Conservation (phyloP, 2,888 invertebrate genomes). For the Brachylomia viminalis region DNA sequence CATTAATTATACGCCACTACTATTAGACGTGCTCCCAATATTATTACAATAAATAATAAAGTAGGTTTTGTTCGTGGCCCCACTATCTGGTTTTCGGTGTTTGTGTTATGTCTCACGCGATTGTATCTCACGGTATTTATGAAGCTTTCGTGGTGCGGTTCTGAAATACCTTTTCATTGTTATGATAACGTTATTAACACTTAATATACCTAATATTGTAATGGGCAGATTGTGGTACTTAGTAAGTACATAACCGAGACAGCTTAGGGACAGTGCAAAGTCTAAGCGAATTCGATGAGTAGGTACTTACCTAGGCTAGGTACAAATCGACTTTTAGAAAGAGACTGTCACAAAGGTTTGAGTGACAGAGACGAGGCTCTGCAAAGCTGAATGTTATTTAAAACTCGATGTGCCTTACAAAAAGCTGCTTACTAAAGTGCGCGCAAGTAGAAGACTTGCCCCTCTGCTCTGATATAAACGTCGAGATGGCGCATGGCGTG, state of each 20-base stretch:
- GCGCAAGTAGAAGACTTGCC: no score
- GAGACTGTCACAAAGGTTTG: no score
- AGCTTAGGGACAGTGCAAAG: no score
- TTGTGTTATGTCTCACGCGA: constrained; percentile 43
- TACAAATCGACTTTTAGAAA: no score
- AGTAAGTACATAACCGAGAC: not conserved
- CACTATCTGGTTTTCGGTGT: constrained; percentile 51
- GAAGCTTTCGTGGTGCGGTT: constrained; percentile 34
- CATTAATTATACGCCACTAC: constrained; percentile 63
- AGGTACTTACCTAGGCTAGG: no score
- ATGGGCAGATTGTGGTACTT: not conserved
- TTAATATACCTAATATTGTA: not conserved
- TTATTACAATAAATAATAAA: constrained; percentile 62
- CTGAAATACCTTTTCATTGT: constrained; percentile 42
- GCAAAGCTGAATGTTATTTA: no score
- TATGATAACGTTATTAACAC: constrained; percentile 30
- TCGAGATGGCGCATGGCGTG: no score
- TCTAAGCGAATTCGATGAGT: no score
- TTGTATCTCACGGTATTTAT: constrained; percentile 59
- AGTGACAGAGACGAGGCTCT: no score
- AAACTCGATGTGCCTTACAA: no score
- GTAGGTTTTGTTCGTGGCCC: constrained; percentile 58
- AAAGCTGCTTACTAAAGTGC: no score
- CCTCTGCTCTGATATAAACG: no score
- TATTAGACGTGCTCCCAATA: constrained; percentile 55